Conservation (phyloP, 53 echinoderm and acorn worm genomes). For the Paelopatides confundens region DNA sequence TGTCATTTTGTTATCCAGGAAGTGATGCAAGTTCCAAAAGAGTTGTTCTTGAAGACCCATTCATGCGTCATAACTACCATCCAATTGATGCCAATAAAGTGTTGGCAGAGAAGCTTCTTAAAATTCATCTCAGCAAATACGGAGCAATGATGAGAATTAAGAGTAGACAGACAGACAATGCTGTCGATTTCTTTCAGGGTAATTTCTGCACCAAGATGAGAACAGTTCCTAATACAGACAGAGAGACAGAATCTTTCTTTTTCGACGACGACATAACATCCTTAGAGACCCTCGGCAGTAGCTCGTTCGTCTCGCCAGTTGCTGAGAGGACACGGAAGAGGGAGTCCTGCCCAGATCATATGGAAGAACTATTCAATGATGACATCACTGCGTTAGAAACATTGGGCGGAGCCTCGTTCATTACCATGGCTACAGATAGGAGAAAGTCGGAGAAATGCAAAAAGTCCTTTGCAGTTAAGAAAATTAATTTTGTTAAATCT, state of each 20-base stretch:
- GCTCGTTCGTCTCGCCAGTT: background rate
- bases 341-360: background rate
- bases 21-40: background rate
- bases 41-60: conserved; percentile 28
- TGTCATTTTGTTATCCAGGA: background rate
- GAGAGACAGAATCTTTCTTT: background rate
- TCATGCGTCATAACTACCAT: background rate
- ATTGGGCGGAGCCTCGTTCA: background rate
- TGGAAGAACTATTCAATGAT: background rate
- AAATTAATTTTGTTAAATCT: background rate
- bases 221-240: background rate
- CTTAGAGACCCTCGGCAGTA: background rate
- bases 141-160: background rate
- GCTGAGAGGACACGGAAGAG: background rate
- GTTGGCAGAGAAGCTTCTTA: background rate
- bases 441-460: background rate
- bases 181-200: background rate
- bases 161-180: background rate
- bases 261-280: background rate
- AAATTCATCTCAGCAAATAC: background rate
- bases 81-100: background rate
- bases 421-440: background rate
- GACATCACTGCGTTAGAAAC: background rate
- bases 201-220: background rate
- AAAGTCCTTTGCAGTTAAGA: background rate